These are phyloP conservation scores for Teleiodes luculella DNA, from an alignment of 2,888 invertebrate genomes.

Conservation along the genomic window DNA sequence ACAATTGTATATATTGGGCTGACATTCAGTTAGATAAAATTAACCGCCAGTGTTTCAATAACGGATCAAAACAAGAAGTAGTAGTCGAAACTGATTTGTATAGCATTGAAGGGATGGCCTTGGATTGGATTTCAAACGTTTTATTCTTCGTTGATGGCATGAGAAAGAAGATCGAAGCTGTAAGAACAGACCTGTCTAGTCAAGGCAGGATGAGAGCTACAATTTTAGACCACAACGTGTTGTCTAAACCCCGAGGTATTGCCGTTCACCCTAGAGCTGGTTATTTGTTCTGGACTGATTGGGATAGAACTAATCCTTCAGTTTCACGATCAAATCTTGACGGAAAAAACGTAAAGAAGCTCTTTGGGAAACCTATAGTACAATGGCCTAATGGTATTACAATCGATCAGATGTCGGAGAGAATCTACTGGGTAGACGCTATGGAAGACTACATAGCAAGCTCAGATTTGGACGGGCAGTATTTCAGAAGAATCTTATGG, in stretches of 20 bases:
- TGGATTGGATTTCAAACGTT: constrained; percentile 92
- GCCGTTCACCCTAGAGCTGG: constrained; percentile 90
- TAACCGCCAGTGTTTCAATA: constrained; percentile 86
- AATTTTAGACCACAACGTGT: constrained; percentile 81
- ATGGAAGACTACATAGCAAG: constrained; percentile 89
- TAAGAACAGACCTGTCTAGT: constrained; percentile 80
- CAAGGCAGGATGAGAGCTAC: constrained; percentile 86
- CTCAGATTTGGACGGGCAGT: constrained; percentile 83
- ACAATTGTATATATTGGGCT: constrained; percentile 93
- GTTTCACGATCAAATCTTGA: constrained; percentile 89
- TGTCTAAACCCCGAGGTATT: constrained; percentile 88
- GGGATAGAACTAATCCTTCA: constrained; percentile 87
- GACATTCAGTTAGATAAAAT: constrained; percentile 90
- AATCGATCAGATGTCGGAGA: constrained; percentile 88
- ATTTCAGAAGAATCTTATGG: constrained; percentile 82
- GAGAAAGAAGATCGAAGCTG: constrained; percentile 88
- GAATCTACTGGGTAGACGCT: constrained; percentile 94
- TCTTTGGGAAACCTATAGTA: constrained; percentile 83
- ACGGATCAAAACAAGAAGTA: constrained; percentile 81
- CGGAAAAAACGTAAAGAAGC: constrained; percentile 82
- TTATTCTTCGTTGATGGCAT: constrained; percentile 93
- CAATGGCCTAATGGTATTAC: constrained; percentile 94
- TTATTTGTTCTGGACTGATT: constrained; percentile 91
- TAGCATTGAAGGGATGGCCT: constrained; percentile 92
- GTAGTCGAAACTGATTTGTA: constrained; percentile 86